Conservation (phyloP, 2,797 vertebrate species). For the Pseudopleuronectes americanus region DNA sequence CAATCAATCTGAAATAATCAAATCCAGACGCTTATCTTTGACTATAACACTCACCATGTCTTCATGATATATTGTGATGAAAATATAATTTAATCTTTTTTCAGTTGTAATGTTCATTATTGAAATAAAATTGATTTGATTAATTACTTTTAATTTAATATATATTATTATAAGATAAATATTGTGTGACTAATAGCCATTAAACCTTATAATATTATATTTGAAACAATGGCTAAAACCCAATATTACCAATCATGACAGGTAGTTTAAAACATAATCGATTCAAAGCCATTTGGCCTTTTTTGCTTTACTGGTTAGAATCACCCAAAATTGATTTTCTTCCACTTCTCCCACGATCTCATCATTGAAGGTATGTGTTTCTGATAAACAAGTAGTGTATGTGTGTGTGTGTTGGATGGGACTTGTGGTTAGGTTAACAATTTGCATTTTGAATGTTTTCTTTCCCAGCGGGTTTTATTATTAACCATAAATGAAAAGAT, state of each 20-base stretch:
- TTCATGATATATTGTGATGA: background rate
- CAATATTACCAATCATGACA: conserved; percentile 38
- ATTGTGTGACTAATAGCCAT: background rate
- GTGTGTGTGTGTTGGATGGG: conserved; percentile 13
- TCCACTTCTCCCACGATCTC: conserved; percentile 57
- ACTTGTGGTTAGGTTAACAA: conserved; percentile 57
- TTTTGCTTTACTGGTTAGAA: conserved; percentile 61
- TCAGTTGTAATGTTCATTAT: no score
- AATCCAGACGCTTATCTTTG: background rate
- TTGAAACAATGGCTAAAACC: background rate
- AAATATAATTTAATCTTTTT: background rate
- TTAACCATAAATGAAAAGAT: conserved; percentile 69
- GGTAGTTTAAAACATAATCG: conserved; percentile 64
- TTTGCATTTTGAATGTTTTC: conserved; percentile 84
- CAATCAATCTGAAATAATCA: background rate
- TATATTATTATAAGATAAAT: background rate
- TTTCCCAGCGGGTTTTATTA: conserved; percentile 62
- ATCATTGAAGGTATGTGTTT: conserved; percentile 57
- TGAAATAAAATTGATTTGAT: no score
- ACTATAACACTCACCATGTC: no score
- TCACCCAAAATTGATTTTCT: conserved; percentile 71
- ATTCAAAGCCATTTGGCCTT: conserved; percentile 53
- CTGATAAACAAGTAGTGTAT: conserved; percentile 42
- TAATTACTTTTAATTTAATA: background rate
- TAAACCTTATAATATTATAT: background rate